Evolutionary conservation across 2,113 vertebrate genomes (phyloP).

Genomic region (Callithrix jacchus): DNA sequence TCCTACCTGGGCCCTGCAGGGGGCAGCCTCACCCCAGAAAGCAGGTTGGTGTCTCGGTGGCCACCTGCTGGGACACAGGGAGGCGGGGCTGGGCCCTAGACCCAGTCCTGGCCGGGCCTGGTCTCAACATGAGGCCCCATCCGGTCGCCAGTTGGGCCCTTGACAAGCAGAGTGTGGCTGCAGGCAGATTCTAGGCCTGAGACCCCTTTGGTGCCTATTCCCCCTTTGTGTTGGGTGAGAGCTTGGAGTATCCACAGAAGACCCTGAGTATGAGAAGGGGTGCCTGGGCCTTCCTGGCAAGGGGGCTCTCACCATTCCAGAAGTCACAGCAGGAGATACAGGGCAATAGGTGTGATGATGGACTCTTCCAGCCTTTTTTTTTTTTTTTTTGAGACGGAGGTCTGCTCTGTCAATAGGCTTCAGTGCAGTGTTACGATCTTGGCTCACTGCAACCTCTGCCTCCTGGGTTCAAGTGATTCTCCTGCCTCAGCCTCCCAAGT

Average conservation of each 20-base stretch:
- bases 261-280: not conserved
- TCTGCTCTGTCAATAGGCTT: no score
- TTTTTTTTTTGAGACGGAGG: no score
- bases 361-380: no score
- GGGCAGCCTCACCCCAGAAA: constrained; percentile 68
- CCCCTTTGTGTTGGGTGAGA: not conserved
- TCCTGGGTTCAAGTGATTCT: no score
- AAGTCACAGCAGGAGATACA: not conserved
- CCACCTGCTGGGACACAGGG: not conserved
- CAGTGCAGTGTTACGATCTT: no score
- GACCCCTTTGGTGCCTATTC: not conserved
- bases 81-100: not conserved
- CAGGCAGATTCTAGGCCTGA: not conserved
- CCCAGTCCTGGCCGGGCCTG: not conserved
- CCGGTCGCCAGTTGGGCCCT: not conserved
- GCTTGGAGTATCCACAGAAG: not conserved
- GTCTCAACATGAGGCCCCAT: not conserved
- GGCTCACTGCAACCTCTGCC: no score
- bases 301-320: not conserved
- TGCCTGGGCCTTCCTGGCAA: not conserved
- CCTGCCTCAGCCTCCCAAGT: no score
- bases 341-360: accelerated
- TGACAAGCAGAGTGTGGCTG: not conserved
- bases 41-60: not conserved
- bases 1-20: constrained; percentile 58